Base-by-base conservation (phyloP, 2,888 invertebrate genomes). In the Elmis aenea region DNA sequence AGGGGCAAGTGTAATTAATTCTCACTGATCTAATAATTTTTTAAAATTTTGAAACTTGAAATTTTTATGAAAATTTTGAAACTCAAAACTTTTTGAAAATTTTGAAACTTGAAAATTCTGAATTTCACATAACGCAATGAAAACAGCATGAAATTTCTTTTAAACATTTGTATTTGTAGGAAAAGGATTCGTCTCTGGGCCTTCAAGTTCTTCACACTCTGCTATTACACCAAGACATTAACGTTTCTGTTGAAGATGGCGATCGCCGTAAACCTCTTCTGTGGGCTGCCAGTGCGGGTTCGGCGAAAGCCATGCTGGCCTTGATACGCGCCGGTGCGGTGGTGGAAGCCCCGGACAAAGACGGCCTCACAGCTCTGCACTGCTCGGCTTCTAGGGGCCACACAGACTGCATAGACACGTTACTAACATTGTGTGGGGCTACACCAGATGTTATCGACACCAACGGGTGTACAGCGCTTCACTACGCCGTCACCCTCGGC, bases 231-330 rank as follows among this genome's bases (percentile, higher is more conserved):
- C 81, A 83, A 6, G 84, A 85, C 5, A 86, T 89, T 2, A 77
- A 83, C 11, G 86, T 93, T 1, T 84, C 90, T 50, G 88, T 88
- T 1, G 76, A 81, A 34, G 99, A 99, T 66, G 84, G 87, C 25
- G 96, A 97, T 61, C 90, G 92, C 0, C 74, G 97, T 5, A 92
- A 93, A 54, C 96, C 97, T 1, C 72, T 99, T 32, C 70, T 97
- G 6, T 99, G 99, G 99, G 96, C 97, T 0, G 93, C 96, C 0
- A 94, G 94, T 48, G 92, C 96, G 12, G 97, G 96, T 3, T 93
- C 92, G 21, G 83, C 88, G 1, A 89, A 93, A 48, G 96, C 95
- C 0, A 84, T 96, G 35, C 72, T 91, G 27, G 85, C 91, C 0
- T 69, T 99, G 38, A 82, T 93, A 9, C 86, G 91, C 61, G 86